Conservation (phyloP, 1,140 invertebrate genomes). For the Zaprionus camerounensis region DNA sequence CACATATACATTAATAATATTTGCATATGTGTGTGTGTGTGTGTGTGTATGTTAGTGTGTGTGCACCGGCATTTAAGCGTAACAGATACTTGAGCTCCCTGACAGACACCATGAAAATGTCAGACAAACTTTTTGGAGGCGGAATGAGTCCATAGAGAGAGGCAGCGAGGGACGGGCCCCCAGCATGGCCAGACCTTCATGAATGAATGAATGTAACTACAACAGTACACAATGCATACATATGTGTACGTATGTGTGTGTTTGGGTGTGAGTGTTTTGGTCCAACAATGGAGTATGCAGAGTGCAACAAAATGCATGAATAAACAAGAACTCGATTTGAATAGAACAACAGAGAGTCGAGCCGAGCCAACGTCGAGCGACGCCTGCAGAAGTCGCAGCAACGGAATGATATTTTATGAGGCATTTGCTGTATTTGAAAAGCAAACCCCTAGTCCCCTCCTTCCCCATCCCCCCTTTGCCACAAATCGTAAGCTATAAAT, state of each 20-base stretch:
- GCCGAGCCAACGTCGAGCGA: conserved; percentile 6
- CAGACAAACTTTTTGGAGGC: conserved; percentile 32
- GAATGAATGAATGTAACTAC: conserved; percentile 52
- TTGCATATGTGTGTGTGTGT: conserved; percentile 12
- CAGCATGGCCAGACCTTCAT: conserved; percentile 38
- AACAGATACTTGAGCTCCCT: conserved; percentile 76
- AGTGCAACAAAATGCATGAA: conserved; percentile 81
- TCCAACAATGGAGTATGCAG: conserved; percentile 66
- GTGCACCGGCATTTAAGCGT: conserved; percentile 69
- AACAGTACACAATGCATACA: conserved; percentile 11
- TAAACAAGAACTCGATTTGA: conserved; percentile 81
- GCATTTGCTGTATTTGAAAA: conserved; percentile 30
- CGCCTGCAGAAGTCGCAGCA: conserved; percentile 18
- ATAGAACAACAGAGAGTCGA: conserved; percentile 59
- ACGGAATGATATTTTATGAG: conserved; percentile 39
- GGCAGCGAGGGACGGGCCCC: conserved; percentile 17
- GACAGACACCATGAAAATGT: conserved; percentile 63
- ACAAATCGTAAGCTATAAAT: conserved; percentile 1
- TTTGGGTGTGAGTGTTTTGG: conserved; percentile 39
- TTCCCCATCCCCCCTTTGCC: neutral
- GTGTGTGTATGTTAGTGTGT: conserved; percentile 51
- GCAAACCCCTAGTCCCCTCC: conserved; percentile 3
- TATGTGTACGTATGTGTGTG: neutral
- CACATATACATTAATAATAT: conserved; percentile 22
- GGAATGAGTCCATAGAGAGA: neutral